Base-by-base conservation (phyloP, 1,140 invertebrate species). In the Gonioctena quinquepunctata region DNA sequence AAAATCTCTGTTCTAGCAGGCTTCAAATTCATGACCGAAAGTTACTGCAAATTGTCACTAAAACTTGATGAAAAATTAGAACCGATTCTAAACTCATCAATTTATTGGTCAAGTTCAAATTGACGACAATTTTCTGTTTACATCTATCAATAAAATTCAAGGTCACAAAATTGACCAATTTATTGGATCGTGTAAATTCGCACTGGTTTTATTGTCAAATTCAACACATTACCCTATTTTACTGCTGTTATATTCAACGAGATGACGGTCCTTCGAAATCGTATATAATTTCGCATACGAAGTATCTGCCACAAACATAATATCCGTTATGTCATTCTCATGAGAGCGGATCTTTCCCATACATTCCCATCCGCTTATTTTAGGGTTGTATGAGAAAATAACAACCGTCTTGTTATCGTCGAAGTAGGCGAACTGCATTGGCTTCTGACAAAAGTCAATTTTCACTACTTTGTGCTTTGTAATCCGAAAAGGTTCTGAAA, bases 221-320 rank as follows among this genome's bases (percentile, higher is more conserved):
- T 1, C 2, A 33, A 54, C 1, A n/a, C 8, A 13, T 66, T 48
- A 68, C 68, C 8, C 33, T 13, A 69, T 16, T 27, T 72, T 66
- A 19, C 66, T 27, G 25, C 75, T 73, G 21, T 74, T 76, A 28
- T 93, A 93, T 81, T 92, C 90, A 13, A 92, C 86, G 81, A 93
- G 79, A n/a, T 86, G 79, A n/a, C 85, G 72, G 74, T 91, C 90
- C 25, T 83, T 77, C 2, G 88, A 89, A n/a, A 91, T 74, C 0
- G 89, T 88, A 22, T 88, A 80, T 0, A 91, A 76, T 21, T 85
- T 33, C n/a, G 66, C 68, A 16, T 25, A 62, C 6, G 60, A 79
- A 57, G 78, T 76, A 1, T 75, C 42, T 73, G 81, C 60, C 2
- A 83, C 64, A 71, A 90, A 91, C 57, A 87, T 77, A 0, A 90